phyloP scores from a whole-genome alignment of 2,888 invertebrate species.

The Aelia acuminata region DNA sequence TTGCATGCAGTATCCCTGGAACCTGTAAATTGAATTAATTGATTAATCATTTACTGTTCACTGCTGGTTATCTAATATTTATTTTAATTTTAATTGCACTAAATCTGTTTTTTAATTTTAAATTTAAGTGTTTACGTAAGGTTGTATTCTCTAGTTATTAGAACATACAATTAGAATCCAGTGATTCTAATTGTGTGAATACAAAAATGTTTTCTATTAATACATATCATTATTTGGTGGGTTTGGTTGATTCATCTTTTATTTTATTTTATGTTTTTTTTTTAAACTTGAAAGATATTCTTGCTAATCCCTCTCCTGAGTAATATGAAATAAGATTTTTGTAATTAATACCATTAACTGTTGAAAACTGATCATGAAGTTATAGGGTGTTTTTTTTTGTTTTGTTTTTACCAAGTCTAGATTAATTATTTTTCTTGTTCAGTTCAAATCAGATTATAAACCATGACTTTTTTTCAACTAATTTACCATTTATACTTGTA shows the following conservation, averaged over 20 bases:
- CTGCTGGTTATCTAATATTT: neutral
- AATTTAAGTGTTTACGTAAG: neutral
- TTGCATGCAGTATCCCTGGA: too few species aligned
- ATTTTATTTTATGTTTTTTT: neutral
- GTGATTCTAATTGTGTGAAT: neutral
- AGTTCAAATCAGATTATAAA: neutral
- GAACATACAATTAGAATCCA: too few species aligned
- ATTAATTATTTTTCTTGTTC: too few species aligned
- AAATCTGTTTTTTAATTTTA: neutral
- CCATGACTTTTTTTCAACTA: neutral
- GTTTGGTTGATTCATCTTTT: neutral
- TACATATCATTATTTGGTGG: neutral
- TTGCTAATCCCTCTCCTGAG: constrained; percentile 25
- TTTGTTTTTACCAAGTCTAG: too few species aligned
- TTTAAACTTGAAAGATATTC: neutral
- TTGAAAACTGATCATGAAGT: neutral
- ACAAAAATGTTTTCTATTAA: neutral
- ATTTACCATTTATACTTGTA: neutral
- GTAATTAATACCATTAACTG: neutral
- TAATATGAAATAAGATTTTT: neutral
- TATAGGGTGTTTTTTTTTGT: neutral
- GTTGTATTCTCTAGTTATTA: too few species aligned
- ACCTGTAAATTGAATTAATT: too few species aligned
- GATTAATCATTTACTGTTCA: neutral
- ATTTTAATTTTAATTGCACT: neutral